Evolutionary conservation across 2,888 invertebrate genomes (phyloP), one percentile per base, ranked within the genome.

Genomic region (Colostygia pectinataria): DNA sequence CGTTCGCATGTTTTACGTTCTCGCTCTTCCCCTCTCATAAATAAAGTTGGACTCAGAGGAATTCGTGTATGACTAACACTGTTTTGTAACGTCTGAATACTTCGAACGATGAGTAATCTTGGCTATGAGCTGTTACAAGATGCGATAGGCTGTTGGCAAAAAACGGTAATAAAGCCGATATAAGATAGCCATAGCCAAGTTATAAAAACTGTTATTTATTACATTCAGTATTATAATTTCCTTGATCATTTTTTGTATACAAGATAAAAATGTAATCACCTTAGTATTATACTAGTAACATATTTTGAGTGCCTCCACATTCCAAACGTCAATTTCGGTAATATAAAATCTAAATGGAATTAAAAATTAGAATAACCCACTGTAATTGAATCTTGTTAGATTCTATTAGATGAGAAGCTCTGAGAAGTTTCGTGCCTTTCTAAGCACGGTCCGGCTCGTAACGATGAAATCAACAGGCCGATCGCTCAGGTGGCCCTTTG

Each of bases 61-160:
- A 83, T 77, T 84, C 82, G 80, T 71, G 72, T 71, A 72, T 82
- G 84, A 84, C 79, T 82, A 80, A 82, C 67, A 66, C 65, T 63
- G 71, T 83, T 81, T 81, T 79, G 69, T 67, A 65, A 62, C 60
- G 53, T 53, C 59, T 69, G 63, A 64, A 68, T 73, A 73, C 71
- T 61, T 58, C 53, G 66, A 56, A 67, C 64, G 69, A 68, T 76
- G 73, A 77, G 69, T 71, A 73, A 79, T 76, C 69, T 47, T 41
- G 29, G 24, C 43, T 36, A 36, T 47, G 39, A 55, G 47, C 39
- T 39, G 44, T 38, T 38, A 54, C 41, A 43, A 36, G 33, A 55
- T 32, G 45, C 46, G 31, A 42, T 25, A 50, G 34, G 39, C 39
- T 10, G 27, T 18, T n/a, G 23, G 40, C 34, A 54, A 51, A 51